Evolutionary conservation across 2,888 invertebrate genomes (phyloP).

Genomic region (Galeopsomyia nigrocyanea): DNA sequence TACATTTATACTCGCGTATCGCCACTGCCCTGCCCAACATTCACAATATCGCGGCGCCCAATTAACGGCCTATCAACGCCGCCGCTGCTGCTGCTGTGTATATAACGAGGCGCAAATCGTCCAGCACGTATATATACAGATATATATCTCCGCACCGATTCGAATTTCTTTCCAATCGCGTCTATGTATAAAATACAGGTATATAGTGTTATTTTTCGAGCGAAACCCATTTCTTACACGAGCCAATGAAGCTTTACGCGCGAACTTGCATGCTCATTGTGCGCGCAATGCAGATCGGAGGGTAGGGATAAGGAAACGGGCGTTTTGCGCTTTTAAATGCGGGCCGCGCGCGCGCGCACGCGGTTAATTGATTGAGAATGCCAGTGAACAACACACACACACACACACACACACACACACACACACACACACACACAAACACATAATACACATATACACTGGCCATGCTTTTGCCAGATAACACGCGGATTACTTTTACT

Average conservation of each 20-base stretch:
- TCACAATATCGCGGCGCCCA: slow-evolving; percentile 1
- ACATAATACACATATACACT: too few relatives aligned
- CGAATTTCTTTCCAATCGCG: too few relatives aligned
- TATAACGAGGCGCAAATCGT: slow-evolving; percentile 23
- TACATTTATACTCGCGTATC: neutral
- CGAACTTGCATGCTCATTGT: neutral
- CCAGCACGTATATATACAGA: too few relatives aligned
- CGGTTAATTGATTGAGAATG: slow-evolving; percentile 35
- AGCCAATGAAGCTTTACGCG: slow-evolving; percentile 7
- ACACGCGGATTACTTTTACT: slow-evolving; percentile 28
- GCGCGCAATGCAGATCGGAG: slow-evolving; percentile 4
- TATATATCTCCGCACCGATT: too few relatives aligned
- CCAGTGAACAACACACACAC: neutral
- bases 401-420: too few relatives aligned
- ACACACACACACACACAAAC: too few relatives aligned
- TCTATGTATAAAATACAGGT: too few relatives aligned
- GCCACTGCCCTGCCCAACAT: neutral
- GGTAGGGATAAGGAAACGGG: slow-evolving; percentile 33
- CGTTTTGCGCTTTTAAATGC: slow-evolving; percentile 29
- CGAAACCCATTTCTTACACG: neutral
- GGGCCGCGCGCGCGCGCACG: too few relatives aligned
- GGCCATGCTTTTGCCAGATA: neutral
- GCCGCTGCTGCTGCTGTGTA: too few relatives aligned
- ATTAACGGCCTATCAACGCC: slow-evolving; percentile 37
- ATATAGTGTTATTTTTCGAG: too few relatives aligned